A percentile compares a stretch with the other conserved stretches of the same genome.
Evolutionary conservation across 2,113 vertebrate genomes (phyloP).

Genomic region (Mormyrus iriodes): DNA sequence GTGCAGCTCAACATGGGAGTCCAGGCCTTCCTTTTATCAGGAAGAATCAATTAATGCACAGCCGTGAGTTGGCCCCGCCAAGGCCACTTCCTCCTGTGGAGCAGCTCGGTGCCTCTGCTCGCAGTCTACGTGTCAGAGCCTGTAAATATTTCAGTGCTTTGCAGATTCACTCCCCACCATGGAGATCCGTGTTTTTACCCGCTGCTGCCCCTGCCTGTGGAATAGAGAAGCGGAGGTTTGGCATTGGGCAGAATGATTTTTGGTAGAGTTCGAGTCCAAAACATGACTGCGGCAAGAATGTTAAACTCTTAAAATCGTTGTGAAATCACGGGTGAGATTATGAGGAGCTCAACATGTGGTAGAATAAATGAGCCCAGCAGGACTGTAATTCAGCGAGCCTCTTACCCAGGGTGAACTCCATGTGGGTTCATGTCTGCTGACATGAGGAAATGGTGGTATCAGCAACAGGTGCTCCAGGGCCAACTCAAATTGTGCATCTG

Average conservation of each 20-base stretch:
- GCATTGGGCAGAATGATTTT: not conserved
- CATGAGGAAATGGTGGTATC: not conserved
- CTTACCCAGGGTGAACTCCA: not conserved
- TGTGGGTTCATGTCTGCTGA: not conserved
- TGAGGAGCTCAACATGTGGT: not conserved
- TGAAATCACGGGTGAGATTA: constrained; percentile 24
- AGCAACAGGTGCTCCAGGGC: constrained; percentile 8
- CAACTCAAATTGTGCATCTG: not conserved
- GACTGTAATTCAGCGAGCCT: not conserved
- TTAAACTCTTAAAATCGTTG: constrained; percentile 22
- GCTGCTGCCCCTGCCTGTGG: constrained; percentile 1
- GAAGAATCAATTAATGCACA: not conserved
- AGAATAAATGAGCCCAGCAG: not conserved
- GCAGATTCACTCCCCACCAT: constrained; percentile 33
- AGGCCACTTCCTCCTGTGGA: not conserved
- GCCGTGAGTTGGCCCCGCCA: not conserved
- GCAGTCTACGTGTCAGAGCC: constrained; percentile 12
- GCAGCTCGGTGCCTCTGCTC: not conserved
- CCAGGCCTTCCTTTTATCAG: not conserved
- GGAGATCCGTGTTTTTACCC: constrained; percentile 23
- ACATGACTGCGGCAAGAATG: not conserved
- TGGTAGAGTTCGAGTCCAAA: not conserved
- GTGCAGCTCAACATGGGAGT: not conserved
- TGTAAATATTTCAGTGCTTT: constrained; percentile 26
- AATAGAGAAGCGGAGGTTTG: constrained; percentile 22